Percentiles rank a stretch among this genome's conserved stretches.
Conservation (phyloP, 2,113 vertebrate species). For the Alces alces region DNA sequence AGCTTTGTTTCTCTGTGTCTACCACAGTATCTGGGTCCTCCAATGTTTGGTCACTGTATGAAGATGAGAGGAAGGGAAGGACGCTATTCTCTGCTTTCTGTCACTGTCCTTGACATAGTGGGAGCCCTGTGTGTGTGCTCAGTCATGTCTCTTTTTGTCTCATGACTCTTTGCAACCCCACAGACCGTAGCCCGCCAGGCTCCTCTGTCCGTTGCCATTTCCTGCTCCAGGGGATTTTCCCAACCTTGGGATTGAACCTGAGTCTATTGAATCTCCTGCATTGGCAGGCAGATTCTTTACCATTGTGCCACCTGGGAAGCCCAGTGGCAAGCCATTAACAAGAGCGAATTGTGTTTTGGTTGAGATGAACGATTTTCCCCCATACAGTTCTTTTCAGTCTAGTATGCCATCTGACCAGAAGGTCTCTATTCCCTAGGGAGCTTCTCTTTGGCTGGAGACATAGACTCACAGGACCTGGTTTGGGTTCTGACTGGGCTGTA, state of each 20-base stretch:
- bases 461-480: not conserved
- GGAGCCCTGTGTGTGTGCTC: not conserved
- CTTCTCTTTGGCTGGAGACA: not conserved
- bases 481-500: not conserved
- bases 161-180: not conserved
- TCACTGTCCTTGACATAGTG: not conserved
- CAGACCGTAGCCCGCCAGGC: not conserved
- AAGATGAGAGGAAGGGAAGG: not conserved
- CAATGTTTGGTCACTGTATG: not conserved
- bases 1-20: not conserved
- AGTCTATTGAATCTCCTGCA: not conserved
- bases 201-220: not conserved
- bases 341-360: not conserved
- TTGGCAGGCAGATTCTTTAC: not conserved
- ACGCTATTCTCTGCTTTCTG: not conserved
- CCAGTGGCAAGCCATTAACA: not conserved
- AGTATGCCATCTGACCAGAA: not conserved
- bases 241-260: not conserved
- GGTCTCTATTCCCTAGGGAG: not conserved
- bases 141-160: not conserved
- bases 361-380: not conserved
- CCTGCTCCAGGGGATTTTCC: not conserved
- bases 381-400: not conserved
- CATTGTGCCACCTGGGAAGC: not conserved
- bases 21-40: not conserved